Conservation (phyloP, 2,888 invertebrate species). For the Argyresthia goedartella region DNA sequence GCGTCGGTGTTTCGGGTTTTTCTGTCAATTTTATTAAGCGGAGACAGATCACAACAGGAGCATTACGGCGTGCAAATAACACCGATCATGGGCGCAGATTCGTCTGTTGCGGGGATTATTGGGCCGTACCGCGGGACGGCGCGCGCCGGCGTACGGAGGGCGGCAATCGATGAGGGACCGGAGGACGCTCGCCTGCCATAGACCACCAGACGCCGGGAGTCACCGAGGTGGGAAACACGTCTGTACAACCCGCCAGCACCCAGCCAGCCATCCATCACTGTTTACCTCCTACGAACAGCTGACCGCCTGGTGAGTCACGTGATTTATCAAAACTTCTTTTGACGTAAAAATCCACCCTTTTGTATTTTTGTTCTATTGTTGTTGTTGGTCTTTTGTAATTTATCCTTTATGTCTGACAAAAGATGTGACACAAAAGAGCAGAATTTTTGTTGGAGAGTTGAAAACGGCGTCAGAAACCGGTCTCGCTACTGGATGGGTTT, state of each 20-base stretch:
- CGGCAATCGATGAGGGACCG: constrained; percentile 68
- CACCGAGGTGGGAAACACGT: constrained; percentile 56
- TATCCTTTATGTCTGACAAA: constrained; percentile 59
- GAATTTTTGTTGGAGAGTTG: constrained; percentile 33
- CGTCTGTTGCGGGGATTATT: constrained; percentile 56
- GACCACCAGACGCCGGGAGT: constrained; percentile 73
- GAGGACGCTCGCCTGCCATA: constrained; percentile 51
- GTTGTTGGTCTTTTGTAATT: constrained; percentile 54
- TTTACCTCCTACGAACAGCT: constrained; percentile 63
- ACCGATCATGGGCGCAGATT: constrained; percentile 65
- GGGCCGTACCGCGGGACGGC: constrained; percentile 32
- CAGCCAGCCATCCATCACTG: constrained; percentile 50
- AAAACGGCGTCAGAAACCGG: constrained; percentile 22
- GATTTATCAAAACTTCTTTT: not conserved
- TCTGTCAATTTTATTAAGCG: no score
- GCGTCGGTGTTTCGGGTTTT: no score
- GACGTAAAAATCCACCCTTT: constrained; percentile 58
- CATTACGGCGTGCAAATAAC: constrained; percentile 66
- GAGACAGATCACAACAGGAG: not conserved
- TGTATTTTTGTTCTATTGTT: constrained; percentile 51
- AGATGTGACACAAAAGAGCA: constrained; percentile 47
- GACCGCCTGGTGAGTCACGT: constrained; percentile 62
- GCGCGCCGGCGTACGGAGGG: constrained; percentile 54
- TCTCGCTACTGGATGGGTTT: constrained; percentile 46
- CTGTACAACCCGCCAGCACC: constrained; percentile 21